Conservation (phyloP, 92 coral and sea anemone genomes). For the Zoanthus gigantus region DNA sequence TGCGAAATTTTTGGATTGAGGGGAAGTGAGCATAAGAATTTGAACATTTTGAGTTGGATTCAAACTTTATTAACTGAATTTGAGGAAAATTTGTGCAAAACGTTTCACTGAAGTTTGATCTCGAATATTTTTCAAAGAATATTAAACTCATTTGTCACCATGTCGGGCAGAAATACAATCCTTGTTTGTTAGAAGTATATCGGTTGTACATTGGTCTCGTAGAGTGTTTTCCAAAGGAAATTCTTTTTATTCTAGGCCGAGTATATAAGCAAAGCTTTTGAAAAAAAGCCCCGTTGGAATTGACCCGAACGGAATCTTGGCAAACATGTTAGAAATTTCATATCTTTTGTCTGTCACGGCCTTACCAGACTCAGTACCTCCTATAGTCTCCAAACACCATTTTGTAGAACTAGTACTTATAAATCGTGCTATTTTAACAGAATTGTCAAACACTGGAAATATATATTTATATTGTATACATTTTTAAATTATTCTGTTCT, state of each 20-base stretch:
- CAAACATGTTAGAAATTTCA: constrained; percentile 22
- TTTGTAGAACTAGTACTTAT: no score
- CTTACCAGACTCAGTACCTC: no score
- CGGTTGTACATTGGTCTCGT: constrained; percentile 59
- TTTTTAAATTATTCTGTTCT: no score
- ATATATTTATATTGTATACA: no score
- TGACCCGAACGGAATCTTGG: constrained; percentile 62
- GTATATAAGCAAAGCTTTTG: constrained; percentile 46
- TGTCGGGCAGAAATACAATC: neutral
- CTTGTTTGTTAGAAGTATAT: constrained; percentile 32
- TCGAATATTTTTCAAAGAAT: neutral
- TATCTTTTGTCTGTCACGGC: no score
- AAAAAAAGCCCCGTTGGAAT: constrained; percentile 62
- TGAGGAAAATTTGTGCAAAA: constrained; percentile 69
- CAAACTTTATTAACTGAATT: constrained; percentile 56
- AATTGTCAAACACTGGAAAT: no score
- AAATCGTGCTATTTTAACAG: no score
- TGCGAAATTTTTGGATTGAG: constrained; percentile 62
- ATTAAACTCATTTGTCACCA: constrained; percentile 59
- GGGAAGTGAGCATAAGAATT: constrained; percentile 57
- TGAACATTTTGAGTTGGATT: constrained; percentile 56
- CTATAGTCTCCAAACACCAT: no score
- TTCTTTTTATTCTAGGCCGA: constrained; percentile 60
- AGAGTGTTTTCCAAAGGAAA: constrained; percentile 35
- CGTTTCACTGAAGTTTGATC: constrained; percentile 61